Conservation (phyloP, 2,797 vertebrate species). For the Poeciliopsis gracilis region DNA sequence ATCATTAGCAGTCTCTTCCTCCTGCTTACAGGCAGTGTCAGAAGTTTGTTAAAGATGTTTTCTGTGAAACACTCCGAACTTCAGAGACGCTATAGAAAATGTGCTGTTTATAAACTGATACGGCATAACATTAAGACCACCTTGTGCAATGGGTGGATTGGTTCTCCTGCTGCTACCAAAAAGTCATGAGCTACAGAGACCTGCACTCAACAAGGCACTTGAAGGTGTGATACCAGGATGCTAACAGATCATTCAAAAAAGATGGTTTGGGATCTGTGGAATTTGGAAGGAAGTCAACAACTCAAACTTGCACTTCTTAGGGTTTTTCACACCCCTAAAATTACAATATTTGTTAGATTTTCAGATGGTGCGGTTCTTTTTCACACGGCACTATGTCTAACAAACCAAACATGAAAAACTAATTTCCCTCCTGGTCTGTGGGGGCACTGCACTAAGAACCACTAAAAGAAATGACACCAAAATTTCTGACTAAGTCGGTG, state of each 20-base stretch:
- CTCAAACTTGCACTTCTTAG: not conserved
- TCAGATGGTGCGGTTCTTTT: no score
- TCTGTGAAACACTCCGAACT: not conserved
- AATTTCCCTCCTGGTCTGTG: no score
- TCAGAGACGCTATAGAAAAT: not conserved
- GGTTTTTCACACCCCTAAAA: no score
- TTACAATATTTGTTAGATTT: no score
- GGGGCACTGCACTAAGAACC: no score
- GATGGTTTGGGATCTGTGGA: not conserved
- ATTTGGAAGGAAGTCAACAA: not conserved
- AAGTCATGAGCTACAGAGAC: not conserved
- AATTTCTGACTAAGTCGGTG: no score
- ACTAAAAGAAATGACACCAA: no score
- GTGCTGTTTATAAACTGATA: not conserved
- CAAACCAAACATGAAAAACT: no score
- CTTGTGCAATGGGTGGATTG: not conserved
- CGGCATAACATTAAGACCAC: not conserved
- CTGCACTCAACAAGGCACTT: not conserved
- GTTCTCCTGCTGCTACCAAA: not conserved
- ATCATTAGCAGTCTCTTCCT: slow-evolving; percentile 21
- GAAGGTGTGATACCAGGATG: not conserved
- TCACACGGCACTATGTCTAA: no score
- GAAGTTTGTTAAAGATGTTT: not conserved
- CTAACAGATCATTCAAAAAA: not conserved
- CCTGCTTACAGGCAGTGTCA: not conserved